phyloP scores from a whole-genome alignment of 2,888 invertebrate genomes.

The Poecilus cupreus region DNA sequence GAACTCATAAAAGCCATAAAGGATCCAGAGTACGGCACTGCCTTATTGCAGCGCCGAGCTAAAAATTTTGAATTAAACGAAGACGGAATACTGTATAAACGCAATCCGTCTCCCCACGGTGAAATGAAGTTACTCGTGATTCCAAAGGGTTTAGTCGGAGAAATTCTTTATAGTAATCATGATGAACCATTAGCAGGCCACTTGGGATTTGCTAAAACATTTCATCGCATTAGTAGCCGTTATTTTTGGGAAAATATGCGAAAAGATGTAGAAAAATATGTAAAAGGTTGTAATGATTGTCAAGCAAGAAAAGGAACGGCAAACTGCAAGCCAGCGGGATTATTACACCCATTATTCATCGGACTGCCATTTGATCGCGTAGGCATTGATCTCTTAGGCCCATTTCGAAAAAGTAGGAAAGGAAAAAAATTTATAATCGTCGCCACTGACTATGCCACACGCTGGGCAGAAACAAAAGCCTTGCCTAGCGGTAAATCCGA shows the following conservation, averaged over 20 bases:
- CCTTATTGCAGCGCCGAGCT: too few relatives aligned
- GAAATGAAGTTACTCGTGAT: background rate
- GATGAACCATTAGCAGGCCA: constrained; percentile 63
- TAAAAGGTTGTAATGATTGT: constrained; percentile 61
- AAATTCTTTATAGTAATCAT: constrained; percentile 49
- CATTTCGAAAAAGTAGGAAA: constrained; percentile 21
- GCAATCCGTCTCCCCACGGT: background rate
- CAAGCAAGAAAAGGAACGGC: constrained; percentile 61
- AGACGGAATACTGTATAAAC: background rate
- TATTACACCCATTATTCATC: too few relatives aligned
- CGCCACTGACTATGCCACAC: constrained; percentile 60
- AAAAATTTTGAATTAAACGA: too few relatives aligned
- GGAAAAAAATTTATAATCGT: too few relatives aligned
- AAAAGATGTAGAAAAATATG: constrained; percentile 60
- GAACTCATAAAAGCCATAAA: background rate
- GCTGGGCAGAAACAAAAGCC: constrained; percentile 61
- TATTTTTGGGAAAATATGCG: constrained; percentile 61
- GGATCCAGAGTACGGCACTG: too few relatives aligned
- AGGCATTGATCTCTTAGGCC: too few relatives aligned
- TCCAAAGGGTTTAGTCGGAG: background rate
- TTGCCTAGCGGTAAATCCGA: constrained; percentile 60
- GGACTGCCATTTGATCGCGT: too few relatives aligned
- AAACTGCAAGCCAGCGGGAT: constrained; percentile 58
- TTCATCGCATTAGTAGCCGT: constrained; percentile 51
- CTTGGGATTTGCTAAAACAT: constrained; percentile 49